A percentile compares a stretch with the other conserved stretches of the same genome.
Conservation (phyloP, 1,140 invertebrate species). For the Drosophila tropicalis region DNA sequence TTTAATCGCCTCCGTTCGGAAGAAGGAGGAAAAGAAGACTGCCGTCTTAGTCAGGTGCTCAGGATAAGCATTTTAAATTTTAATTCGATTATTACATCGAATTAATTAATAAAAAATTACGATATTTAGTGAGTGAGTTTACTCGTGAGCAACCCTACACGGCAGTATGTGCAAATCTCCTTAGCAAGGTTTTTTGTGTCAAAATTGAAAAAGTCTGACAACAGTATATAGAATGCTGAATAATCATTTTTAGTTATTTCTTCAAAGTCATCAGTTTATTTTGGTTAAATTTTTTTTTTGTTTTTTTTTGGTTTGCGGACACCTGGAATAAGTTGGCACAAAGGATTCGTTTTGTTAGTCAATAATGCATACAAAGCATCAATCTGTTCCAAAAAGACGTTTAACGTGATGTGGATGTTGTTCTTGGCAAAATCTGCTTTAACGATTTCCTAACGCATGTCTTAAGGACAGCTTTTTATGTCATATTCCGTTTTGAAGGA, state of each 20-base stretch:
- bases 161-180: too few relatives aligned
- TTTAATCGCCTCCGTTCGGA: constrained; percentile 90
- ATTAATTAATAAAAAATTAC: too few relatives aligned
- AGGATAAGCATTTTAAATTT: too few relatives aligned
- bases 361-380: constrained; percentile 40
- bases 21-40: constrained; percentile 92
- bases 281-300: too few relatives aligned
- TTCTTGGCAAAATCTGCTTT: constrained; percentile 84
- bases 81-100: too few relatives aligned
- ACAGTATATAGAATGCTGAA: neutral
- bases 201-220: neutral
- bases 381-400: constrained; percentile 85
- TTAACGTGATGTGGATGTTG: constrained; percentile 85
- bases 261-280: constrained; percentile 1
- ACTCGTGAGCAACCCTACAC: too few relatives aligned
- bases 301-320: neutral
- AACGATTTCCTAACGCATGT: constrained; percentile 84
- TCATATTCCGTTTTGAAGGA: constrained; percentile 86
- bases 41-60: too few relatives aligned
- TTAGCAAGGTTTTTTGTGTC: too few relatives aligned
- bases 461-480: constrained; percentile 85
- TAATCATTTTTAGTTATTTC: neutral
- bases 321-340: neutral
- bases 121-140: too few relatives aligned
- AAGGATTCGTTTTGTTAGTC: neutral